Conservation (phyloP, 1,140 invertebrate genomes). For the Reticulitermes speratus region DNA sequence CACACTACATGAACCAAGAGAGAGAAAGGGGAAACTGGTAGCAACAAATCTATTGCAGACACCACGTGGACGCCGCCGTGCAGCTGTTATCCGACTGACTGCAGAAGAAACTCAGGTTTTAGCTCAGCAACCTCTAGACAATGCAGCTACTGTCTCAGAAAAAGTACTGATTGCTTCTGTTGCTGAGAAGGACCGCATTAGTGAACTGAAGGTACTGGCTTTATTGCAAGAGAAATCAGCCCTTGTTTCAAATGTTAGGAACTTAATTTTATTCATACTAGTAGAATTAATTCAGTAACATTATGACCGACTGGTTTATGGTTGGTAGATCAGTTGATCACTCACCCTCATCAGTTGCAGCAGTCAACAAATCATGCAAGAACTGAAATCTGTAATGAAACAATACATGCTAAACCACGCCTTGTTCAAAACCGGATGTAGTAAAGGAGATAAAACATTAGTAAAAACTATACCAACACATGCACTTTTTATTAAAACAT, state of each 20-base stretch:
- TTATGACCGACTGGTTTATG: neutral
- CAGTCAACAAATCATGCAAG: too few relatives aligned
- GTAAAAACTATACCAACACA: too few relatives aligned
- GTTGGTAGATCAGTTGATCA: too few relatives aligned
- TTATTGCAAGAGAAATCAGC: too few relatives aligned
- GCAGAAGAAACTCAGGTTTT: slow-evolving; percentile 45
- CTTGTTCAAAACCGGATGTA: too few relatives aligned
- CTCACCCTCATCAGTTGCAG: too few relatives aligned
- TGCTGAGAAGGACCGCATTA: slow-evolving; percentile 44
- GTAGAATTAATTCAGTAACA: neutral
- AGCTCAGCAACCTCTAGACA: slow-evolving; percentile 38
- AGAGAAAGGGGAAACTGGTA: slow-evolving; percentile 36
- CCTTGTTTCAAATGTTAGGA: neutral
- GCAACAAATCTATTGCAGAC: slow-evolving; percentile 20
- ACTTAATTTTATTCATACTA: neutral
- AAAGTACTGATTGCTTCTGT: slow-evolving; percentile 54
- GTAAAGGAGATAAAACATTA: too few relatives aligned
- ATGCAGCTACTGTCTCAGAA: slow-evolving; percentile 49
- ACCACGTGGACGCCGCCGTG: slow-evolving; percentile 29
- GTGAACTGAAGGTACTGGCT: slow-evolving; percentile 35
- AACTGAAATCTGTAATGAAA: too few relatives aligned
- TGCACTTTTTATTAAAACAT: too few relatives aligned
- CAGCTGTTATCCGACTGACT: slow-evolving; percentile 41
- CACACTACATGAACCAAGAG: slow-evolving; percentile 43
- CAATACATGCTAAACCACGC: too few relatives aligned